phyloP scores from a whole-genome alignment of 2,888 invertebrate species.

The Embidobia sp. region DNA sequence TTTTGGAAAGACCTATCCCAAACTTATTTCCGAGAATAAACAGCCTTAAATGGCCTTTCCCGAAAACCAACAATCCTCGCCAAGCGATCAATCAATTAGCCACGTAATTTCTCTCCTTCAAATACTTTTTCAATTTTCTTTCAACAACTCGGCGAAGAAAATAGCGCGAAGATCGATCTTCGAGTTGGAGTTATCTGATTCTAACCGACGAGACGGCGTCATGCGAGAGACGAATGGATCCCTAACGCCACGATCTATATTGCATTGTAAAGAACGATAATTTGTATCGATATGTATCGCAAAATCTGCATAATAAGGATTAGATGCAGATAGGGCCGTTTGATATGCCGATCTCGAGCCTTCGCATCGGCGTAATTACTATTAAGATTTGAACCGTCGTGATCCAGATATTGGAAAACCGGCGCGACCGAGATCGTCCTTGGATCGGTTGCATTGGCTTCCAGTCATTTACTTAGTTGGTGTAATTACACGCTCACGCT shows the following conservation, averaged over 20 bases:
- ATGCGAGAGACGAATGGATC: slow-evolving; percentile 54
- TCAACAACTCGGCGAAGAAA: slow-evolving; percentile 25
- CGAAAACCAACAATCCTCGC: slow-evolving; percentile 26
- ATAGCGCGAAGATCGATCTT: slow-evolving; percentile 49
- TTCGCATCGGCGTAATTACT: slow-evolving; percentile 39
- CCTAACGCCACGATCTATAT: slow-evolving; percentile 40
- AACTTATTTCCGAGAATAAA: slow-evolving; percentile 16
- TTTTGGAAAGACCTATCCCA: neutral
- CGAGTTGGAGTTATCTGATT: slow-evolving; percentile 33
- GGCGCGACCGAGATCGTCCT: slow-evolving; percentile 45
- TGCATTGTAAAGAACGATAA: slow-evolving; percentile 54
- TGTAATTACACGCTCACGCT: slow-evolving; percentile 31
- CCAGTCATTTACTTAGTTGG: slow-evolving; percentile 39
- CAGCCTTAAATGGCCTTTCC: slow-evolving; percentile 15
- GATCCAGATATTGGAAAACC: slow-evolving; percentile 53
- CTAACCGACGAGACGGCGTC: slow-evolving; percentile 38
- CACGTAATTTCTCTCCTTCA: slow-evolving; percentile 31
- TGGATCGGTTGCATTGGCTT: slow-evolving; percentile 50
- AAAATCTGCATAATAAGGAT: slow-evolving; percentile 55
- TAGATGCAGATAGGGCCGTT: slow-evolving; percentile 46
- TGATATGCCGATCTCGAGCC: slow-evolving; percentile 47
- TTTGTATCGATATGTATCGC: slow-evolving; percentile 60
- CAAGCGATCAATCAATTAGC: slow-evolving; percentile 42
- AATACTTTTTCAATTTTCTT: slow-evolving; percentile 42
- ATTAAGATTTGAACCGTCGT: slow-evolving; percentile 44